A percentile compares a stretch with the other conserved stretches of the same genome.
Evolutionary conservation across 2,888 invertebrate species (phyloP).

Genomic region (Busseola fusca): DNA sequence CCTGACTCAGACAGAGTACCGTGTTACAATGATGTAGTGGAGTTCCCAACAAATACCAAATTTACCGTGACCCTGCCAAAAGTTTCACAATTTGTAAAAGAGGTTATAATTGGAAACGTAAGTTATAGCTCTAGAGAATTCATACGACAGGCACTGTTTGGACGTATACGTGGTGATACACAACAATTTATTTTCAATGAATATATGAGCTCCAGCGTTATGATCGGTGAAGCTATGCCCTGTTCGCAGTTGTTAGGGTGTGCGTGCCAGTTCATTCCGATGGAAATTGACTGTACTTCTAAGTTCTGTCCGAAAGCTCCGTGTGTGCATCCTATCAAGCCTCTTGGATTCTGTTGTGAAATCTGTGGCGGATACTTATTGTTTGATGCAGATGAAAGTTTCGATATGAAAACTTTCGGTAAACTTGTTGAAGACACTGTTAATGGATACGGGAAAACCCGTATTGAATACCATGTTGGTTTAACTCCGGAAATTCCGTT

Average conservation of each 20-base stretch:
- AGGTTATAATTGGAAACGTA: slow-evolving; percentile 66
- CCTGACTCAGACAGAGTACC: slow-evolving; percentile 86
- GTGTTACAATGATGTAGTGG: slow-evolving; percentile 82
- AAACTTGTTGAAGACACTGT: slow-evolving; percentile 71
- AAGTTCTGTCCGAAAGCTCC: slow-evolving; percentile 77
- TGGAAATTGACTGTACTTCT: slow-evolving; percentile 74
- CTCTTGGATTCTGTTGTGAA: slow-evolving; percentile 81
- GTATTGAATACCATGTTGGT: slow-evolving; percentile 76
- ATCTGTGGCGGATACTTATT: slow-evolving; percentile 80
- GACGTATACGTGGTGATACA: slow-evolving; percentile 51
- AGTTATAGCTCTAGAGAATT: slow-evolving; percentile 59
- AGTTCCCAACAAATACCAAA: slow-evolving; percentile 74
- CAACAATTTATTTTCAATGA: slow-evolving; percentile 72
- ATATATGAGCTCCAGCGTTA: slow-evolving; percentile 63
- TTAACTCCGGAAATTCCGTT: slow-evolving; percentile 59
- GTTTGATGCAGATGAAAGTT: slow-evolving; percentile 73
- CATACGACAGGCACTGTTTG: slow-evolving; percentile 21
- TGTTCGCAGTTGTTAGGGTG: slow-evolving; percentile 75
- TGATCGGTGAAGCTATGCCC: slow-evolving; percentile 58
- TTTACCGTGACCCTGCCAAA: slow-evolving; percentile 75
- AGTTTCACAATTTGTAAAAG: slow-evolving; percentile 67
- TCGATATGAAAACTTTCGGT: slow-evolving; percentile 73
- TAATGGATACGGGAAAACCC: slow-evolving; percentile 65
- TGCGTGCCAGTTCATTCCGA: slow-evolving; percentile 73
- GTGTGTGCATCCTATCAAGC: slow-evolving; percentile 78